Base-by-base conservation (phyloP, 2,888 invertebrate species). In the Kuschelorhynchus macadamiae region DNA sequence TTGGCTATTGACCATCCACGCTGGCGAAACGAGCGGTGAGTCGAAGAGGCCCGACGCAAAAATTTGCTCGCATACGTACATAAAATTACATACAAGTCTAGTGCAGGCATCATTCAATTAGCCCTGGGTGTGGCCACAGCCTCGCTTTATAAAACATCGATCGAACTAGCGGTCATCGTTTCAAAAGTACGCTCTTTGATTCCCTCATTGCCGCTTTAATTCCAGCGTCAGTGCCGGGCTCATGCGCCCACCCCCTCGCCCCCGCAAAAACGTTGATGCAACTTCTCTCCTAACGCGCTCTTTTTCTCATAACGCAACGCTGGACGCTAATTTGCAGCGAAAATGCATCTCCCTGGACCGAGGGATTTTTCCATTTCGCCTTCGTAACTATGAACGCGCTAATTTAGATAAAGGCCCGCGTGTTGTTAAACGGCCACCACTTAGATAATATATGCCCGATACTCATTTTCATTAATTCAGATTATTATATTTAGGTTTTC, bases 121-220 rank as follows among this genome's bases (percentile, higher is more conserved):
- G 81, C 78, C 79, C 81, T 81, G 83, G 83, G 83, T 83, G 83
- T 83, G 83, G 83, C 82, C 82, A 82, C 81, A 79, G 79, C 80
- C 75, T 78, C 79, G 79, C 82, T 81, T 81, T 83, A 83, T 83
- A 84, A 84, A 84, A 84, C 84, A 84, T 84, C 83, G 84, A 84
- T 84, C 84, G 84, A 82, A 82, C 83, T 80, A 83, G 81, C 83
- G 84, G 83, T 83, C 84, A 84, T 84, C 84, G 83, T 82, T 83
- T 84, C 80, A 83, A 83, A 84, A 84, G 82, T 83, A 80, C 82
- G 83, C 82, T 83, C 83, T 83, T 84, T 84, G 83, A 83, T 83
- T 67, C 62, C 67, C 66, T 67, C 66, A 61, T 67, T 65, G 65
- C 65, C 53, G 65, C 65, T 65, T 65, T 65, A 65, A 65, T 65